Percentiles rank a stretch among this genome's conserved stretches.
phyloP scores from a whole-genome alignment of 2,113 vertebrate species.

The Alectura lathami region DNA sequence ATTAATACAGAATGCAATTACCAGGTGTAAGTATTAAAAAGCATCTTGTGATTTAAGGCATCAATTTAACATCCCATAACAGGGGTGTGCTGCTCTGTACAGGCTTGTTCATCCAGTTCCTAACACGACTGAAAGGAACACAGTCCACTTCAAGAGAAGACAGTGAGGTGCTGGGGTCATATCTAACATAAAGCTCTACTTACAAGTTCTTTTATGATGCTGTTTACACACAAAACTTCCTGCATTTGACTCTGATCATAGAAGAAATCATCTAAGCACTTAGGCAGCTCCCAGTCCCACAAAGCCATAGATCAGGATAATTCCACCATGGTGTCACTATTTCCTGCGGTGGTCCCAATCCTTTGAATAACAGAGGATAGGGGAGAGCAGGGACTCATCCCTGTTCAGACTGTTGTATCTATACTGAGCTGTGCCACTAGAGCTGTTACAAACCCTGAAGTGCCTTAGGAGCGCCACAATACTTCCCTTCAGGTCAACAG shows the following conservation, averaged over 20 bases:
- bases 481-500: not conserved
- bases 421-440: not conserved
- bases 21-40: not conserved
- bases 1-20: not conserved
- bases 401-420: not conserved
- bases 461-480: not conserved
- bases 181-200: conserved; percentile 9
- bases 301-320: not conserved
- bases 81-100: not conserved
- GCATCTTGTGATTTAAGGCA: not conserved
- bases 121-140: not conserved
- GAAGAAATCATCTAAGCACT: not conserved
- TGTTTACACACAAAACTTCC: not conserved
- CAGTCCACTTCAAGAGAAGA: not conserved
- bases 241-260: not conserved
- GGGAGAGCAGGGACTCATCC: not conserved
- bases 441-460: not conserved
- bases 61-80: not conserved
- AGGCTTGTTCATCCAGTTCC: not conserved
- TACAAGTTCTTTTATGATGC: conserved; percentile 1
- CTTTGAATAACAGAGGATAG: not conserved
- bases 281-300: not conserved
- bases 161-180: not conserved
- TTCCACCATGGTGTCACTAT: not conserved
- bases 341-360: not conserved